Base-by-base conservation (phyloP, 2,113 vertebrate genomes). In the Aythya baeri region DNA sequence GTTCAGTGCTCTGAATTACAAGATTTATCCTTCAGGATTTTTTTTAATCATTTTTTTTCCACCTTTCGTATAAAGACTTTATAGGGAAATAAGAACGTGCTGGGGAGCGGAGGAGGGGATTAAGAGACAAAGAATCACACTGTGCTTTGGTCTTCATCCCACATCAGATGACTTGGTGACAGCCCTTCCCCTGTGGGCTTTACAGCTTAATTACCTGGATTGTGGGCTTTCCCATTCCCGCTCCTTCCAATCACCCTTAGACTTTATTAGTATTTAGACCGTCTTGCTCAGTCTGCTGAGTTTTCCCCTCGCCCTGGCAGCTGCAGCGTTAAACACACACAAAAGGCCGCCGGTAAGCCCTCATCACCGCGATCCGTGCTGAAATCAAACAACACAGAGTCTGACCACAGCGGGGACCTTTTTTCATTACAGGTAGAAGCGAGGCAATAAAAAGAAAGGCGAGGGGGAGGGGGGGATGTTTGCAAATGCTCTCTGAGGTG, bases 11-110 rank as follows among this genome's bases (percentile, higher is more conserved):
- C 97, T 97, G 96, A 96, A 96, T 97, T 97, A 96, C 94, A 98
- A 97, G 97, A 98, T 98, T 97, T 97, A 98, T 98, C 94, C 97
- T 97, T 94, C 84, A 91, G 93, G 97, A 96, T 93, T 92, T 61
- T 95, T 97, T 96, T 17, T 5, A 89, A 91, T 78, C 2, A 23
- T 94, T 68, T 72, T 80, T 88, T 91, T 77, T 26, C 55, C 59
- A 74, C 86, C 83, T 92, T 95, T 94, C n/a, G 23, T 92, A 88
- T 75, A 66, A 94, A 96, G 88, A 88, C 72, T 97, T 96, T 93
- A 67, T 54, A 76, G 76, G 74, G 88, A 94, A 95, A 97, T 90
- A 95, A 96, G 95, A 96, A 94, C 72, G 57, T 82, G 86, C 87
- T 96, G 89, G 71, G 83, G 83, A 94, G 90, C 3, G 9, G 91